phyloP scores from a whole-genome alignment of 2,888 invertebrate species.

The Troglohyphantes excavatus region DNA sequence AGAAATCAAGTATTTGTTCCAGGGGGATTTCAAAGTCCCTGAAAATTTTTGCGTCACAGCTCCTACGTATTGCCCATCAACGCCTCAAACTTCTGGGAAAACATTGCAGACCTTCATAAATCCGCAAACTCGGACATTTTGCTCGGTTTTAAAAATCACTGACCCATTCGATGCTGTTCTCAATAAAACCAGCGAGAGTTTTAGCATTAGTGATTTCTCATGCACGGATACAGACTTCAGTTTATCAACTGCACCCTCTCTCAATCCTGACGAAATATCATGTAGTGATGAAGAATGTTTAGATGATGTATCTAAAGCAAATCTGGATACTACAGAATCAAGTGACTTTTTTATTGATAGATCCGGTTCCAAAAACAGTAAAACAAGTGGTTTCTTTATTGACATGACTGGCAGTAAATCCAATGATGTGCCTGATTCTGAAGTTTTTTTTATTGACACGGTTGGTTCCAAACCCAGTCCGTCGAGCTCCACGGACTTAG shows the following conservation, averaged over 20 bases:
- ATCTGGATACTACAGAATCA: not conserved
- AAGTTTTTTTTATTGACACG: constrained; percentile 79
- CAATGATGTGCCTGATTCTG: not conserved
- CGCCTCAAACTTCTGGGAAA: not conserved
- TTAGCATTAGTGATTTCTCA: constrained; percentile 53
- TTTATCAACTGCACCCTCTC: constrained; percentile 61
- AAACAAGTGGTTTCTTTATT: constrained; percentile 77
- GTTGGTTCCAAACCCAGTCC: constrained; percentile 3
- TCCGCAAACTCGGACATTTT: constrained; percentile 84
- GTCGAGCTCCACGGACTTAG: not conserved
- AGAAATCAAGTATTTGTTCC: constrained; percentile 86
- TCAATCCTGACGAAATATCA: constrained; percentile 81
- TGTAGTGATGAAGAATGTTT: constrained; percentile 80
- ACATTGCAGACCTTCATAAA: constrained; percentile 81
- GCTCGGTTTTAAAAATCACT: constrained; percentile 86
- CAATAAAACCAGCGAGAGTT: constrained; percentile 10
- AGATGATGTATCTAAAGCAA: not conserved
- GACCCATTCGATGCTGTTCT: constrained; percentile 88
- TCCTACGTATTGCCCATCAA: constrained; percentile 43
- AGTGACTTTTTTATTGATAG: constrained; percentile 16
- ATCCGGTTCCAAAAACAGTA: not conserved
- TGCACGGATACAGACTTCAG: constrained; percentile 20
- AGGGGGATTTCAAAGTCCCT: constrained; percentile 88
- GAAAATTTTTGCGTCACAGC: constrained; percentile 88
- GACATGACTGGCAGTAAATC: constrained; percentile 20